Evolutionary conservation across 2,888 invertebrate genomes (phyloP), one percentile per base, ranked within the genome.

Genomic region (Drosophila mimica): DNA sequence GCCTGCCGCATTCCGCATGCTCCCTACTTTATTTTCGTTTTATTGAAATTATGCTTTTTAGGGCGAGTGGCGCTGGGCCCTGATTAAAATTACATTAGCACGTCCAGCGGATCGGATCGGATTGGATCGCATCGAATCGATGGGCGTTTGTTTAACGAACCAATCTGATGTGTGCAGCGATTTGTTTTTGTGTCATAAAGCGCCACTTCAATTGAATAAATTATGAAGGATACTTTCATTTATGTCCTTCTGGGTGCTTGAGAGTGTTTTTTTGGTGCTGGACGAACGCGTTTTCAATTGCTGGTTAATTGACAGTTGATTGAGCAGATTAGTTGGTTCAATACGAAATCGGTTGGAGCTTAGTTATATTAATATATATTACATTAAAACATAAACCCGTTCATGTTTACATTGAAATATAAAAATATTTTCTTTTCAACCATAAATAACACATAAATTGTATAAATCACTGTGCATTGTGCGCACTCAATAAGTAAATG

Each of bases 1-100:
- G 28, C 57, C 20, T 54, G 74, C 69, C 69, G 43, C 52, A 51
- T 72, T 53, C 60, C 36, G 46, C 46, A 54, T 56, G 71, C 67
- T 11, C 38, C 33, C 46, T 34, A 76, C 76, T 79, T 70, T 73
- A 73, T 75, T 58, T 65, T 75, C 57, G 70, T 60, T 79, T 73
- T 73, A 81, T 81, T 78, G 73, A 81, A 81, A 81, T 79, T 76
- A 72, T 79, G 68, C 49, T 69, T 64, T 56, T 53, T 13, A 17
- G 15, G 28, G 28, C 20, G 20, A 8, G 17, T 0, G 56, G 9
- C 7, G 17, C 13, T 28, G n/a, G 28, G 46, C 46, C 20, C 79
- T 81, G 81, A 81, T 81, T 81, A 81, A 81, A 81, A 81, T 76
- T 66, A 65, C 81, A 81, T 81, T 81, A 81, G 79, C 81, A 66